Conservation (phyloP, 2,797 vertebrate genomes). For the Nasua narica region DNA sequence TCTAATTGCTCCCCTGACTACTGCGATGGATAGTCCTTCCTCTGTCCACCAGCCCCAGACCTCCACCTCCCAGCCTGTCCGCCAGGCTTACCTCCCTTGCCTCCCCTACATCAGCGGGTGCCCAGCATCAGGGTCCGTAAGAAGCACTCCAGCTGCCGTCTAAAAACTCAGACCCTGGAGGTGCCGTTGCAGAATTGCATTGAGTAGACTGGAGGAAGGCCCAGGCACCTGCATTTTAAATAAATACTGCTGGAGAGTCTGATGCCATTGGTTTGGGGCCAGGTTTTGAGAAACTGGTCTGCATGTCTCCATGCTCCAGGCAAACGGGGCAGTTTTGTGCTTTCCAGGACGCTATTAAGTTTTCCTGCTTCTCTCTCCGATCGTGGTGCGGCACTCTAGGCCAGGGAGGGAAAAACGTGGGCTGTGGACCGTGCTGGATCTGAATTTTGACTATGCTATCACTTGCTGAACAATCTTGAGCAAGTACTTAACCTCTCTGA, state of each 20-base stretch:
- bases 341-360: not conserved
- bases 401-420: too few relatives aligned
- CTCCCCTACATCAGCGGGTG: not conserved
- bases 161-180: not conserved
- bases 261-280: not conserved
- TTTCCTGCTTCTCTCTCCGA: not conserved
- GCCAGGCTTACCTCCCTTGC: not conserved
- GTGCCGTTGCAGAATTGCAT: not conserved
- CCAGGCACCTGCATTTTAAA: not conserved
- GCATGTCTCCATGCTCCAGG: not conserved
- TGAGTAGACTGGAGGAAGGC: not conserved
- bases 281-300: not conserved
- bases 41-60: not conserved
- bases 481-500: not conserved
- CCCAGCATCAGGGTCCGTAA: not conserved
- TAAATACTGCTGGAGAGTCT: not conserved
- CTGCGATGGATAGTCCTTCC: not conserved
- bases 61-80: not conserved
- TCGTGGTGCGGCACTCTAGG: not conserved
- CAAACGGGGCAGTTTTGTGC: not conserved
- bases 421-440: not conserved
- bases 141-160: not conserved
- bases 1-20: not conserved
- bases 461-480: not conserved
- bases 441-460: not conserved